Conservation (phyloP, 2,797 vertebrate genomes). For the Eidolon dupreanum region DNA sequence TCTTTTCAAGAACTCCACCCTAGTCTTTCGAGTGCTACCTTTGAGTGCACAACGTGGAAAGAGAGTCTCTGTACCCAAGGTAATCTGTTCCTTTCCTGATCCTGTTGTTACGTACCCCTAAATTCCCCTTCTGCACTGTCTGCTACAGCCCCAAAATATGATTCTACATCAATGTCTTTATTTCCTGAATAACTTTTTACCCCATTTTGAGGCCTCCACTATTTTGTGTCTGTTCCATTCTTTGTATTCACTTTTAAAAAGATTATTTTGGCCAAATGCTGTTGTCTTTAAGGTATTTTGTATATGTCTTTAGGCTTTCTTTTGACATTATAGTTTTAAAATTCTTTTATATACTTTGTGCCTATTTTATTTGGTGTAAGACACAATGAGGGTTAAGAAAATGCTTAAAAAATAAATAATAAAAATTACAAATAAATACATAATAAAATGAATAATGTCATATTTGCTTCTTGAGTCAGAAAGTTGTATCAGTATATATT, state of each 20-base stretch:
- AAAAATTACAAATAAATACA: background rate
- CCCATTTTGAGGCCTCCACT: background rate
- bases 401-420: slow-evolving; percentile 7
- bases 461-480: slow-evolving; percentile 1
- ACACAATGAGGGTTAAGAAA: background rate
- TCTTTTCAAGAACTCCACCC: background rate
- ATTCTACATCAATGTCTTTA: background rate
- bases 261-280: background rate
- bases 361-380: background rate
- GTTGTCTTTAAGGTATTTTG: background rate
- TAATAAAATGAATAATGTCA: background rate
- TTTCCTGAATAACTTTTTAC: background rate
- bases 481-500: background rate
- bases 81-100: background rate
- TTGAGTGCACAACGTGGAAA: background rate
- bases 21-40: background rate
- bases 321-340: background rate
- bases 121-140: background rate
- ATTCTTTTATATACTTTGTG: background rate
- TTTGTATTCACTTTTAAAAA: slow-evolving; percentile 6
- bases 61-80: background rate
- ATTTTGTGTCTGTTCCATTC: background rate
- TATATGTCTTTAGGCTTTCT: background rate
- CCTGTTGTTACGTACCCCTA: background rate
- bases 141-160: background rate